Evolutionary conservation across 64 coral and sea anemone species (phyloP).

Genomic region (Pachyseris speciosa): DNA sequence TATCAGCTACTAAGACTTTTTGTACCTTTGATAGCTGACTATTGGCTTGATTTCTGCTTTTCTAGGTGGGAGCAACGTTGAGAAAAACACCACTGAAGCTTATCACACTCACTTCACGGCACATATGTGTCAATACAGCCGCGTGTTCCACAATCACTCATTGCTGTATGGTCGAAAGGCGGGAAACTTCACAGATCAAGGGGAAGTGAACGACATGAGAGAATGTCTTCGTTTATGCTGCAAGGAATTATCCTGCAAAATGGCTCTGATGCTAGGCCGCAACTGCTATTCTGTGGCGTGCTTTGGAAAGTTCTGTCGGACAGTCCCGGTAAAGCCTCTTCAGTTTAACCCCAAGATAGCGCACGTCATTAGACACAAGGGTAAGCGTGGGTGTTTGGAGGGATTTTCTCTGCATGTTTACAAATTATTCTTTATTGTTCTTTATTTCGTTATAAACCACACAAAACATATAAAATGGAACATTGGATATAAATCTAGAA

Average conservation of each 20-base stretch:
- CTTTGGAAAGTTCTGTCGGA: slow-evolving; percentile 59
- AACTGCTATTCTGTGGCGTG: slow-evolving; percentile 62
- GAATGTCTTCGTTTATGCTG: slow-evolving; percentile 55
- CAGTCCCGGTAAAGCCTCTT: slow-evolving; percentile 31
- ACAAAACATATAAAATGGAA: no score
- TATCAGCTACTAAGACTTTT: neutral
- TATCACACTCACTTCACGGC: neutral
- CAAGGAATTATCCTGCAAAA: slow-evolving; percentile 28
- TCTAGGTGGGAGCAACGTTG: neutral
- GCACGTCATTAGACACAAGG: slow-evolving; percentile 52
- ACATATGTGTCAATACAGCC: slow-evolving; percentile 13
- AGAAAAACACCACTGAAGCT: neutral
- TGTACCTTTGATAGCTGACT: neutral
- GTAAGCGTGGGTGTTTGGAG: no score
- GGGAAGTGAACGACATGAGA: slow-evolving; percentile 40
- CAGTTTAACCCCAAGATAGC: slow-evolving; percentile 37
- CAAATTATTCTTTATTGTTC: no score
- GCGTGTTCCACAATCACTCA: slow-evolving; percentile 54
- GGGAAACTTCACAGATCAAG: slow-evolving; percentile 48
- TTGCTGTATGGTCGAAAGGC: slow-evolving; percentile 56
- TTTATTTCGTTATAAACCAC: no score
- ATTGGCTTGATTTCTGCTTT: neutral
- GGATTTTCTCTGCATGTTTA: no score
- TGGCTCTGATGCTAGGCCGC: slow-evolving; percentile 43
- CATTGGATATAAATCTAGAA: no score